A percentile compares a stretch with the other conserved stretches of the same genome.
These are phyloP conservation scores for Dryomyza anilis DNA, from an alignment of 2,888 invertebrate genomes.

Conservation along the genomic window DNA sequence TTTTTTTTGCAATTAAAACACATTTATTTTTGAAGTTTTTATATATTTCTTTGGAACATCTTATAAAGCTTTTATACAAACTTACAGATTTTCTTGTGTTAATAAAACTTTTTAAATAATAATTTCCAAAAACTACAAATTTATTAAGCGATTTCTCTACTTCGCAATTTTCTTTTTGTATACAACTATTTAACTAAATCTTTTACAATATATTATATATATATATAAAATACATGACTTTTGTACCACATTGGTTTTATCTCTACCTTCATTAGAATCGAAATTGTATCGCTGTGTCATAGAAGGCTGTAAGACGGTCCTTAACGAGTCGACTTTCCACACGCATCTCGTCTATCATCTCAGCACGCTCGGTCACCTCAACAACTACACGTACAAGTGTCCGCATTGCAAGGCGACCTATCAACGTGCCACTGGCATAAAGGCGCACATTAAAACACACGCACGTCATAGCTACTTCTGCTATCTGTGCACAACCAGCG, in stretches of 20 bases:
- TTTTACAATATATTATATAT: neutral
- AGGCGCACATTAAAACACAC: constrained; percentile 68
- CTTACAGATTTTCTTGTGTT: too few species aligned
- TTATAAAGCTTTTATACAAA: too few species aligned
- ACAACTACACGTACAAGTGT: constrained; percentile 40
- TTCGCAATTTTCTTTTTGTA: too few species aligned
- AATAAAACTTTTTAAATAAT: too few species aligned
- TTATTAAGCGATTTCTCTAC: too few species aligned
- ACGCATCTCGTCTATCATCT: constrained; percentile 46
- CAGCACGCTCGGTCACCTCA: constrained; percentile 32
- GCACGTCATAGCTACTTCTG: constrained; percentile 67
- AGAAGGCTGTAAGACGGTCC: constrained; percentile 38
- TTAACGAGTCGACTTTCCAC: constrained; percentile 43
- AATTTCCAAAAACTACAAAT: too few species aligned
- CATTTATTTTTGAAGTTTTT: neutral
- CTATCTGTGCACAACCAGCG: constrained; percentile 64
- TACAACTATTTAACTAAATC: neutral
- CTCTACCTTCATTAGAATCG: constrained; percentile 42
- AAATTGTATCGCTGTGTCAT: constrained; percentile 45
- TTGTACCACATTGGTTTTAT: neutral
- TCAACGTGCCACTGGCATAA: constrained; percentile 50
- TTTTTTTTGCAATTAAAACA: neutral
- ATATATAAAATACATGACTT: neutral
- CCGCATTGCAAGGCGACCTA: constrained; percentile 39
- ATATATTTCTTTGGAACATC: too few species aligned